These are phyloP conservation scores for Frieseomelitta varia DNA, from an alignment of 1,140 invertebrate genomes.

Conservation along the genomic window DNA sequence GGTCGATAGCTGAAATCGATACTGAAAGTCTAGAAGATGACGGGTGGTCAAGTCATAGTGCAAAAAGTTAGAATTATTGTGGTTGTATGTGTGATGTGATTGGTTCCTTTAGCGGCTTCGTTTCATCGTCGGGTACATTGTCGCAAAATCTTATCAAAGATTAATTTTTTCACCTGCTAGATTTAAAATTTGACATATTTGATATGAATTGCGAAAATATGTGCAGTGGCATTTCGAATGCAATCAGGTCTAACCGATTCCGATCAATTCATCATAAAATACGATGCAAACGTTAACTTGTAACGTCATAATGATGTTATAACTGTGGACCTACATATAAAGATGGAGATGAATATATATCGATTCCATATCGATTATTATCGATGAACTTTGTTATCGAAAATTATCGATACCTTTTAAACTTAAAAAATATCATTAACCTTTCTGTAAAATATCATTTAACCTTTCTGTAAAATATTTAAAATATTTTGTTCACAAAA, in stretches of 20 bases:
- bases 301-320: too few species aligned
- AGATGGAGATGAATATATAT: too few species aligned
- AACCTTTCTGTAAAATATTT: too few species aligned
- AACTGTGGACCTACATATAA: too few species aligned
- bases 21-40: constrained; percentile 54
- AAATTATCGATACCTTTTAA: too few species aligned
- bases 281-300: neutral
- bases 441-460: too few species aligned
- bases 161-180: constrained; percentile 48
- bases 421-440: too few species aligned
- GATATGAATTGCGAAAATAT: constrained; percentile 47
- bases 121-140: constrained; percentile 42
- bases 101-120: constrained; percentile 20
- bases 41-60: constrained; percentile 7
- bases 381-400: too few species aligned
- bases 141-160: constrained; percentile 60
- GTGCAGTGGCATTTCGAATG: neutral
- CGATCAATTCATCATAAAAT: neutral
- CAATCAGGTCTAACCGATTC: constrained; percentile 15
- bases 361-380: too few species aligned
- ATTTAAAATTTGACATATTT: constrained; percentile 56
- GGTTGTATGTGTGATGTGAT: constrained; percentile 17
- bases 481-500: too few species aligned
- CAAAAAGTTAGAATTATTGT: constrained; percentile 39
- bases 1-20: constrained; percentile 63